Evolutionary conservation across 2,888 invertebrate genomes (phyloP).

Genomic region (Phengaris arion): DNA sequence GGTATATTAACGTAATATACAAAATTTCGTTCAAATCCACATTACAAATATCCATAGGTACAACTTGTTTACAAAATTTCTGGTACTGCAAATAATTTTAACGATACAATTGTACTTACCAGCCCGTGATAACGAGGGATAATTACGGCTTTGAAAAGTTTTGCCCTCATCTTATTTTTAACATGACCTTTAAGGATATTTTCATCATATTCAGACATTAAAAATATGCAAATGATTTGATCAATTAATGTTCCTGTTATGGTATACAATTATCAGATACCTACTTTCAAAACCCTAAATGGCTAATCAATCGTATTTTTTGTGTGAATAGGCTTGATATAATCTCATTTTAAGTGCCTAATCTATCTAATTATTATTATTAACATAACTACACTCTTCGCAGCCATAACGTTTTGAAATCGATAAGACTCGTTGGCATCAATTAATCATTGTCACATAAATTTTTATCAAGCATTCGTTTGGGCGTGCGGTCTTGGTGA

Average conservation of each 20-base stretch:
- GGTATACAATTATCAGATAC: neutral
- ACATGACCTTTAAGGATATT: no score
- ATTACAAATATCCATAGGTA: no score
- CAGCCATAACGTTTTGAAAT: constrained; percentile 1
- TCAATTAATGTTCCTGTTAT: neutral
- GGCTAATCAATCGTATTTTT: neutral
- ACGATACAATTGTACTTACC: no score
- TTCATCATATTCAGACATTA: no score
- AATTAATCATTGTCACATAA: constrained; percentile 26
- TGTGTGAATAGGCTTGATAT: neutral
- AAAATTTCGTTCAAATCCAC: no score
- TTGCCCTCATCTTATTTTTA: no score
- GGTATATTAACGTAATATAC: no score
- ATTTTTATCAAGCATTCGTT: constrained; percentile 21
- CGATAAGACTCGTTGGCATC: constrained; percentile 7
- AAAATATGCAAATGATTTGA: no score
- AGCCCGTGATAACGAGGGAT: no score
- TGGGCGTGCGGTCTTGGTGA: constrained; percentile 4
- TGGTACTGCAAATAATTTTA: no score
- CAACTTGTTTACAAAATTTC: no score
- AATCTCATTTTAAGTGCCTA: neutral
- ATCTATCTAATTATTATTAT: neutral
- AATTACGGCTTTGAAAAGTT: no score
- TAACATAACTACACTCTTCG: neutral
- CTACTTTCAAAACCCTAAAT: neutral